Evolutionary conservation across 2,888 invertebrate species (phyloP), one percentile per base, ranked within the genome.

Genomic region (Protodeltote pygarga): DNA sequence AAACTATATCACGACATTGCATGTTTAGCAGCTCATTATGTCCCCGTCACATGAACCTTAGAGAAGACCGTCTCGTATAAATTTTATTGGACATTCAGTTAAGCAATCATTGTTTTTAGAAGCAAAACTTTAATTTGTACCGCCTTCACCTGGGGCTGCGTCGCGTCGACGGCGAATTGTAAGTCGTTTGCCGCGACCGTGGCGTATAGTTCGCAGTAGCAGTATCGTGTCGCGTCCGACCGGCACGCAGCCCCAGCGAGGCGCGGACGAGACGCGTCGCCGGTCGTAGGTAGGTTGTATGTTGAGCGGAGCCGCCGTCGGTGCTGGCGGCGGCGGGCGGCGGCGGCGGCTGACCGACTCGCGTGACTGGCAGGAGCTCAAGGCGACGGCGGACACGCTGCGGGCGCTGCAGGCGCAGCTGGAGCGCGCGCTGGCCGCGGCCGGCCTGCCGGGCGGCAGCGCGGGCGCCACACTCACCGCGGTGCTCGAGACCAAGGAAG

Each of bases 401-500:
- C 95, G 95, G 93, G 94, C 95, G 89, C 95, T 96, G 92, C 95
- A 96, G 94, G 93, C 90, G 85, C 95, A 95, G 93, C 93, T 96
- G 94, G 96, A 96, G 93, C 93, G 95, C 80, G 94, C 94, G 85
- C 87, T 93, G 82, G 93, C 93, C 65, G 95, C 94, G 80, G 93
- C 93, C 60, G 93, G 93, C 73, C 92, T 93, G 82, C 93, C 93
- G 71, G 90, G 91, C 71, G 89, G 89, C 81, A 81, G 81, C 69
- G 91, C 91, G 71, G 91, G 91, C 75, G 95, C 95, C 85, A 95
- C 95, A 71, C 94, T 96, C 87, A 95, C 95, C 73, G 95, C 95
- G 76, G 95, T 96, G 86, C 94, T 96, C 92, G 96, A 95, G 93
- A 96, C 95, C 75, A 95, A 97, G 95, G 97, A 97, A 91, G 95